phyloP scores from a whole-genome alignment of 2,797 vertebrate genomes.

The Lepus oiostolus region DNA sequence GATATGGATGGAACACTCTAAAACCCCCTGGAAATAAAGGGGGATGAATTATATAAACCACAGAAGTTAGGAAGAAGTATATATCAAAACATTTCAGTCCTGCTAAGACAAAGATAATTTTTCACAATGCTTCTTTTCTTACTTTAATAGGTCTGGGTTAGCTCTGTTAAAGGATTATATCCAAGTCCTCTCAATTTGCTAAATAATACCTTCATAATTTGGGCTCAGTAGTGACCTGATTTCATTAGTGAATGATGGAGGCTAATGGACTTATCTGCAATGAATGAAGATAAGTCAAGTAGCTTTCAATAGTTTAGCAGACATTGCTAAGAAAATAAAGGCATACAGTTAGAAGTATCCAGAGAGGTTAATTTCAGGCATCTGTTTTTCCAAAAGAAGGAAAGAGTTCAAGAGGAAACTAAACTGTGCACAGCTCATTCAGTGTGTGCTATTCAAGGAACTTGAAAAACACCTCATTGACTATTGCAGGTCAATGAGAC shows the following conservation, averaged over 20 bases:
- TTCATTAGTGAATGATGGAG: background rate
- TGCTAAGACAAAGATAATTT: background rate
- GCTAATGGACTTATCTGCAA: background rate
- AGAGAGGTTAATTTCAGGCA: background rate
- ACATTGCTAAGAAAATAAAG: background rate
- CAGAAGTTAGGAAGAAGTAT: background rate
- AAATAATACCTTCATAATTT: background rate
- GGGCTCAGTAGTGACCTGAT: background rate
- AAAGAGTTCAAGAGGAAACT: background rate
- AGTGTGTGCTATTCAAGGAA: background rate
- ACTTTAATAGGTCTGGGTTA: background rate
- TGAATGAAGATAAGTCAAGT: slow-evolving; percentile 1
- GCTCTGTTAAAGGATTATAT: background rate
- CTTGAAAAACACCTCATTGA: background rate
- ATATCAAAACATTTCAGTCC: background rate
- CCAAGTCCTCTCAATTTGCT: background rate
- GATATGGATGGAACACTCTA: background rate
- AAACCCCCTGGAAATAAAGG: background rate
- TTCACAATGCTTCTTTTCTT: background rate
- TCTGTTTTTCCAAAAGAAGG: background rate
- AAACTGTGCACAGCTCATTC: background rate
- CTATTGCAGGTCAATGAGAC: background rate
- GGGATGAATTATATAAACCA: background rate
- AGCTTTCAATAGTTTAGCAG: background rate
- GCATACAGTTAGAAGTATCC: background rate